These are phyloP conservation scores for Stramonita haemastoma DNA, from an alignment of 2,888 invertebrate genomes.

Conservation along the genomic window DNA sequence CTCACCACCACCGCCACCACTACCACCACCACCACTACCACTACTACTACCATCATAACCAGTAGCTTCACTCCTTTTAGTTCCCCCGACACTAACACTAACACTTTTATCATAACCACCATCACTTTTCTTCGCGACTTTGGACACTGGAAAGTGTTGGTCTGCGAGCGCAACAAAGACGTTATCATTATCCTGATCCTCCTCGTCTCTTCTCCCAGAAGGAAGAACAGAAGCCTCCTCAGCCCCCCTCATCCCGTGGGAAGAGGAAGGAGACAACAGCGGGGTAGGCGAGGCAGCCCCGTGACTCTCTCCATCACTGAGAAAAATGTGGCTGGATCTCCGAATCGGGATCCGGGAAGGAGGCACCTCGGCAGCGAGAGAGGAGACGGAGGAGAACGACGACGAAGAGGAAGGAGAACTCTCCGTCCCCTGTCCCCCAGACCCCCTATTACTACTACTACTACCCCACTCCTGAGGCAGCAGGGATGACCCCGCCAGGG, in stretches of 20 bases:
- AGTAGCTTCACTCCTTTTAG: no score
- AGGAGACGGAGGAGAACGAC: not conserved
- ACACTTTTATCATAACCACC: not conserved
- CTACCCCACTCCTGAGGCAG: not conserved
- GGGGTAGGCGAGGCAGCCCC: not conserved
- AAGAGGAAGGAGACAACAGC: not conserved
- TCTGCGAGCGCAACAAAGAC: not conserved
- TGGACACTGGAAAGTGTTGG: not conserved
- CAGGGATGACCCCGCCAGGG: not conserved
- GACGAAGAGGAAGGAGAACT: not conserved
- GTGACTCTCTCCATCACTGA: conserved; percentile 31
- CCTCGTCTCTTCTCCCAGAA: not conserved
- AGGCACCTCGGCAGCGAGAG: not conserved
- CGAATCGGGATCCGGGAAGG: conserved; percentile 22
- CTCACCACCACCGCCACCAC: not conserved
- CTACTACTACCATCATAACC: not conserved
- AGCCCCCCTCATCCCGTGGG: not conserved
- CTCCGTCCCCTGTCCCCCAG: not conserved
- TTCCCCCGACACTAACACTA: not conserved
- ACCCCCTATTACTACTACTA: no score
- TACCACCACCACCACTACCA: conserved; percentile 2
- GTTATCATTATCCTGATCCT: no score
- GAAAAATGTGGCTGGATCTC: conserved; percentile 35
- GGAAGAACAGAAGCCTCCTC: not conserved
- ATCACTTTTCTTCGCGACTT: not conserved